Percentiles rank a stretch among this genome's conserved stretches.
Evolutionary conservation across 1,140 invertebrate species (phyloP).

Genomic region (Cecropterus lyciades): DNA sequence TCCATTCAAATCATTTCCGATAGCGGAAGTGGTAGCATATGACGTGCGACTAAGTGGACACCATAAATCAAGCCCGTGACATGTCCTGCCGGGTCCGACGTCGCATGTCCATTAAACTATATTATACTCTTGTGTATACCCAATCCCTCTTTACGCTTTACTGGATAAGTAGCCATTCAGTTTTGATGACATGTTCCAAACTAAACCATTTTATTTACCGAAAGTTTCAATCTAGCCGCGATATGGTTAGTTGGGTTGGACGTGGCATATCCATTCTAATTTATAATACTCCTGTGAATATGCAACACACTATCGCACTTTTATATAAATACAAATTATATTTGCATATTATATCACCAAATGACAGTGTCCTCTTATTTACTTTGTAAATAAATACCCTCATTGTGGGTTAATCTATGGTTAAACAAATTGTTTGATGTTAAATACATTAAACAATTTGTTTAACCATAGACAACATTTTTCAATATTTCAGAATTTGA

Average conservation of each 20-base stretch:
- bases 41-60: slow-evolving; percentile 52
- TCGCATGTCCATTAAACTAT: slow-evolving; percentile 48
- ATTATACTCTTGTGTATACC: slow-evolving; percentile 38
- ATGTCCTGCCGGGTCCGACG: slow-evolving; percentile 45
- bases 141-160: slow-evolving; percentile 38
- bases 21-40: slow-evolving; percentile 43
- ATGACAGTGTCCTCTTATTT: no score
- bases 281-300: background rate
- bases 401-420: no score
- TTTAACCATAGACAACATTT: no score
- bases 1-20: slow-evolving; percentile 38
- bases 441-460: no score
- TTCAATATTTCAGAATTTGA: no score
- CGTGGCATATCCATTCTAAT: background rate
- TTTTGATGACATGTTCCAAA: slow-evolving; percentile 13
- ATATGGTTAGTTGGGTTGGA: background rate
- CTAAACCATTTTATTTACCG: slow-evolving; percentile 15
- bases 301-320: background rate
- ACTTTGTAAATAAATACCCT: no score
- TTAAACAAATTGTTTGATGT: no score
- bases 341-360: no score
- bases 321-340: no score
- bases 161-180: slow-evolving; percentile 20
- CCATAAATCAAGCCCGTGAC: slow-evolving; percentile 52
- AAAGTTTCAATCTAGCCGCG: slow-evolving; percentile 13